Evolutionary conservation across 2,797 vertebrate genomes (phyloP), one percentile per base, ranked within the genome.

Genomic region (Merluccius polli): DNA sequence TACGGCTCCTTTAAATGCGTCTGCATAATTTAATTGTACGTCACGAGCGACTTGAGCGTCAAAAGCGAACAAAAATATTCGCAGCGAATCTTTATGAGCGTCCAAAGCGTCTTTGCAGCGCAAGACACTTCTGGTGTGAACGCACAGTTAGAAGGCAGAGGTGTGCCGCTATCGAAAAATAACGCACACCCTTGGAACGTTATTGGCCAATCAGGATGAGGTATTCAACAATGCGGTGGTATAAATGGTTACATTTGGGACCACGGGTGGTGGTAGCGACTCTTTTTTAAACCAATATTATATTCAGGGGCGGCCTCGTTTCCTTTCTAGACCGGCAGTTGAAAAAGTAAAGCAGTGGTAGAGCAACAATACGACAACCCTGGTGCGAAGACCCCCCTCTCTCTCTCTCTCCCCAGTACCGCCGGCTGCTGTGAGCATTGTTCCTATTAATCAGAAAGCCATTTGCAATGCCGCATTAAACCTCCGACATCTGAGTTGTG

Each of bases 371-470:
- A 27, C n/a, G 52, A 27, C 59, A 63, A 27, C 59, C 11, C n/a
- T 27, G 9, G n/a, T 27, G 24, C 27, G n/a, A 63, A 63, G n/a
- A 63, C 59, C 59, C n/a, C n/a, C 52, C n/a, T 63, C n/a, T 9
- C 63, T 67, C 16, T 21, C 30, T 69, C 30, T 32, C 67, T 30
- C 30, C 24, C 11, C 65, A 30, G 65, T 82, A 76, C 81, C 76
- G 70, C 73, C 81, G 81, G 84, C 82, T 86, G 73, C 81, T 84
- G 24, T 31, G 79, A 84, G 82, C 82, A 75, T 90, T 89, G 86
- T 89, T 89, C 80, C 83, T 84, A 90, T 91, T 92, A 83, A 92
- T 93, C 91, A 92, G 86, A 89, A 92, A 91, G 79, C 86, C 89
- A 89, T 93, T 92, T 87, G 87, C 88, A 82, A 88, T 81, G 82